These are phyloP conservation scores for Dascyllus trimaculatus DNA, from an alignment of 2,113 vertebrate genomes.

Conservation along the genomic window DNA sequence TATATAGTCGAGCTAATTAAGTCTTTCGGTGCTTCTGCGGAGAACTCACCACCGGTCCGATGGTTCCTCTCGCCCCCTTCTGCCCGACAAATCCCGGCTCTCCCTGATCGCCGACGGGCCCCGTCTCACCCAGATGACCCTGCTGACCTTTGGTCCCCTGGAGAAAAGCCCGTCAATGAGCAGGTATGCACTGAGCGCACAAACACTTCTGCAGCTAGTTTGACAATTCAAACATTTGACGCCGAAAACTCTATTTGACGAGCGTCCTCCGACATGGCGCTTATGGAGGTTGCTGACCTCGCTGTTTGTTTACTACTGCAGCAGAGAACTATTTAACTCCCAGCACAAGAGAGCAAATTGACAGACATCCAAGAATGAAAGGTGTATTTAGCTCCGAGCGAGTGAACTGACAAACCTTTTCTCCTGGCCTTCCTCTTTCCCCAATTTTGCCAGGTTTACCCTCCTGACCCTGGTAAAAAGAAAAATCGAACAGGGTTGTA, in stretches of 20 bases:
- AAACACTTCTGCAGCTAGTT: not conserved
- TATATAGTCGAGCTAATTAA: slow-evolving; percentile 10
- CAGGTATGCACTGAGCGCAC: slow-evolving; percentile 26
- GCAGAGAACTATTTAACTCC: slow-evolving; percentile 19
- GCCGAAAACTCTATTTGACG: slow-evolving; percentile 29
- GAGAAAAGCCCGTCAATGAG: slow-evolving; percentile 39
- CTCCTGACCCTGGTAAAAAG: slow-evolving; percentile 89
- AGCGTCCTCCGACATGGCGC: not conserved
- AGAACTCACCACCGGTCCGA: slow-evolving; percentile 89
- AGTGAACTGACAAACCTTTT: slow-evolving; percentile 86
- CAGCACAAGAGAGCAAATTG: slow-evolving; percentile 1
- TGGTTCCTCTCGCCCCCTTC: slow-evolving; percentile 94
- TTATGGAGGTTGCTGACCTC: slow-evolving; percentile 2
- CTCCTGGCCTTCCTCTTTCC: slow-evolving; percentile 90
- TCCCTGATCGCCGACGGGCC: slow-evolving; percentile 88
- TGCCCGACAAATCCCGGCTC: slow-evolving; percentile 89
- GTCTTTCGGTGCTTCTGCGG: slow-evolving; percentile 1
- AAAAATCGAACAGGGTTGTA: slow-evolving; percentile 35
- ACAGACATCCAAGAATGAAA: slow-evolving; percentile 12
- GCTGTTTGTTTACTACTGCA: slow-evolving; percentile 25
- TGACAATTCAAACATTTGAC: slow-evolving; percentile 39
- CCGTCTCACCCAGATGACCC: slow-evolving; percentile 92
- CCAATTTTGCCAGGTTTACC: slow-evolving; percentile 94
- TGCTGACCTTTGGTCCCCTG: slow-evolving; percentile 94
- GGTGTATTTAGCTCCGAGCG: slow-evolving; percentile 9